Base-by-base conservation (phyloP, 1,140 invertebrate genomes). In the Caenorhabditis tropicalis region DNA sequence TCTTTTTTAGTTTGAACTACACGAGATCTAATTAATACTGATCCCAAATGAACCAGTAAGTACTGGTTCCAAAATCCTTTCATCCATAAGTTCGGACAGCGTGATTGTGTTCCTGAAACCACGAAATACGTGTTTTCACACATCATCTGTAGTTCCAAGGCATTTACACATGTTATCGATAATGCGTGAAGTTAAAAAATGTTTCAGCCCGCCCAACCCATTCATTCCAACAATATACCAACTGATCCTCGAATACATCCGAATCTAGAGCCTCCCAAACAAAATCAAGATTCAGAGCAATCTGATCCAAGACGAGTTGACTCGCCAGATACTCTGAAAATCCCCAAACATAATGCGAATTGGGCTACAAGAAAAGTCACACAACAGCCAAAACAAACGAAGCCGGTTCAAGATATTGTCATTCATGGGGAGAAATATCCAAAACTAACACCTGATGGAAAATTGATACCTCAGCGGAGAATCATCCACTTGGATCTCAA, bases 401-500 rank as follows among this genome's bases (percentile, higher is more conserved):
- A 81, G 19, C 79, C 46, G 33, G 24, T n/a, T 74, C 19, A 74
- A 60, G 39, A 74, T 74, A 15, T 74, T 19, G n/a, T 53, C 3
- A 81, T 85, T 3, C 33, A 85, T n/a, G 81, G 81, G 48, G 60
- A 87, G 24, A 53, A 60, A 27, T 91, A 90, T 80, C 89, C 89
- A 33, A 86, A 84, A 49, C 65, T 90, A n/a, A 74, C 86, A 4
- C 31, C 53, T 12, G 82, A 88, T 36, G 86, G 86, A 27, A 89
- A 88, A 43, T 90, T 91, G 70, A 87, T 92, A n/a, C 92, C 92
- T 15, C 79, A 83, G 19, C 65, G 87, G 36, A 79, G 94, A 87
- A 91, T 95, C 74, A 94, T 97, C 0, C 96, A 97, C 91, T 91
- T 98, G 1, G 96, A 97, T 92, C 92, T 97, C 2, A 97, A 98